Percentiles rank a stretch among this genome's conserved stretches.
These are phyloP conservation scores for Elanus axillaris DNA, from an alignment of 2,113 vertebrate genomes.

Conservation along the genomic window DNA sequence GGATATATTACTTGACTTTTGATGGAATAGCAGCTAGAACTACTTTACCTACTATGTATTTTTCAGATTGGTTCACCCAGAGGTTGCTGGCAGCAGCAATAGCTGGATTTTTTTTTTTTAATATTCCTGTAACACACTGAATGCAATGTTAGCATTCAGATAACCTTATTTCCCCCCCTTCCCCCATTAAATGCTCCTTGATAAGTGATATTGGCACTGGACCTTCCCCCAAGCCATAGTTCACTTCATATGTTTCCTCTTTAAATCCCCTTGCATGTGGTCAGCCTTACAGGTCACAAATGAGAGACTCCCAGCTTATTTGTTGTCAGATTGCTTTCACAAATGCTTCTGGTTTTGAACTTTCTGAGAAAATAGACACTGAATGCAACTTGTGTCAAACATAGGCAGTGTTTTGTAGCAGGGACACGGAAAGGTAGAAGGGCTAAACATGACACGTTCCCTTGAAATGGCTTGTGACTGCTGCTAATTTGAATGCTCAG, in stretches of 20 bases:
- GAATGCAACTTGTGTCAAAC: not conserved
- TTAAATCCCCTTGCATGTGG: not conserved
- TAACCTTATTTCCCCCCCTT: not conserved
- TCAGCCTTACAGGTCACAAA: not conserved
- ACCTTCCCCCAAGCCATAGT: not conserved
- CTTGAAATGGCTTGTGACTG: not conserved
- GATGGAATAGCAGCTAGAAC: not conserved
- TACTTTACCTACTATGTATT: not conserved
- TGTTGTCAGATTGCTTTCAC: conserved; percentile 2
- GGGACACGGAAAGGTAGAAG: not conserved
- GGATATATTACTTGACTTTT: not conserved
- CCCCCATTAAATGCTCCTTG: not conserved
- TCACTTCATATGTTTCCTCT: conserved; percentile 56
- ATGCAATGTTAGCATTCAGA: not conserved
- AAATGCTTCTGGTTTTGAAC: conserved; percentile 13
- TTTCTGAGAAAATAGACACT: not conserved
- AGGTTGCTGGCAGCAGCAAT: not conserved
- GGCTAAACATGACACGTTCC: not conserved
- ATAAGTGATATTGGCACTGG: conserved; percentile 2
- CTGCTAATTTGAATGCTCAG: conserved; percentile 41
- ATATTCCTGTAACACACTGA: not conserved
- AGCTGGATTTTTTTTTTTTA: not conserved
- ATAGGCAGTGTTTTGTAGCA: not conserved
- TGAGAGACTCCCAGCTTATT: not conserved
- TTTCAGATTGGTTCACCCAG: not conserved